Conservation (phyloP, 1,140 invertebrate species). For the Polypedilum vanderplanki region DNA sequence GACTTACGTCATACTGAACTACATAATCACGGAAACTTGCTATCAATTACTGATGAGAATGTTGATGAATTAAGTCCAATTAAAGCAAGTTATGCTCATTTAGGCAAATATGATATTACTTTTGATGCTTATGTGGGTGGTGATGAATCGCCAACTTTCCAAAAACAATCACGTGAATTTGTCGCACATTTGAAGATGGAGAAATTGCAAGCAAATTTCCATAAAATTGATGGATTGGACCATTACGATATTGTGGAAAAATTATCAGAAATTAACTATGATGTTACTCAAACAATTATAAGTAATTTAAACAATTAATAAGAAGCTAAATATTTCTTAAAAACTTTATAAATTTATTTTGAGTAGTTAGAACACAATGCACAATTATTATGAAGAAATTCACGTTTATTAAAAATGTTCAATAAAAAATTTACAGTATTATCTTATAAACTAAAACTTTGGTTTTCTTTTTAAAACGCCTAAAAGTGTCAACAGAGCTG, state of each 20-base stretch:
- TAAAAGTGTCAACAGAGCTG: no score
- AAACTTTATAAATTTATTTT: no score
- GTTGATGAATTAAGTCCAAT: slow-evolving; percentile 36
- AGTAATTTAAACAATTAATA: slow-evolving; percentile 29
- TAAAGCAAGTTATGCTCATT: slow-evolving; percentile 26
- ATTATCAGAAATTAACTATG: slow-evolving; percentile 43
- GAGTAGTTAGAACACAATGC: no score
- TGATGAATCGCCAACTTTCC: slow-evolving; percentile 47
- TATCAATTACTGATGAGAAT: slow-evolving; percentile 33
- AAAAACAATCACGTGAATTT: slow-evolving; percentile 40
- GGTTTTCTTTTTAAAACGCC: no score
- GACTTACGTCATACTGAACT: slow-evolving; percentile 35
- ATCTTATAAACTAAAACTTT: no score
- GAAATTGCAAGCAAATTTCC: slow-evolving; percentile 33
- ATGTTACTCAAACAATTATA: slow-evolving; percentile 45
- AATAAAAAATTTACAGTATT: no score
- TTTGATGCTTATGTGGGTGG: slow-evolving; percentile 44
- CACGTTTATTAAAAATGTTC: no score
- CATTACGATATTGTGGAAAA: slow-evolving; percentile 58
- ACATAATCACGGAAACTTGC: slow-evolving; percentile 38
- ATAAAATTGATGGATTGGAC: slow-evolving; percentile 46
- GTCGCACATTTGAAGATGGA: slow-evolving; percentile 32
- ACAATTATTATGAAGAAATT: no score
- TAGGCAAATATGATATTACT: neutral
- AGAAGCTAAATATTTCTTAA: no score